Conservation (phyloP, 1,140 invertebrate genomes). For the Bilobella aurantiaca region DNA sequence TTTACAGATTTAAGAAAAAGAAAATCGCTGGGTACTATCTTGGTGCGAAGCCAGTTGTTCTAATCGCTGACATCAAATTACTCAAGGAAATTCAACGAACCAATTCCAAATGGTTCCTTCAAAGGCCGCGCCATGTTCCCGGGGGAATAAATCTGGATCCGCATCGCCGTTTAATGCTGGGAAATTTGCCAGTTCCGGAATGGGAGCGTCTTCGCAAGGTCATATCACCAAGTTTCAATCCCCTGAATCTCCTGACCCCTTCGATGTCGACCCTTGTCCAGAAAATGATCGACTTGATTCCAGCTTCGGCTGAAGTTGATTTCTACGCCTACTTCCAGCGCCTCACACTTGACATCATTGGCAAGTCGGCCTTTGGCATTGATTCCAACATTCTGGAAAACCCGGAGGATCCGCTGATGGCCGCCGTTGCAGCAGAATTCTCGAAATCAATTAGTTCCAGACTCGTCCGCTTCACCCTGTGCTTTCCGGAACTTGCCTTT, state of each 20-base stretch:
- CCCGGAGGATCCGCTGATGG: slow-evolving; percentile 10
- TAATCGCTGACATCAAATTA: slow-evolving; percentile 12
- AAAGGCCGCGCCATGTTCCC: slow-evolving; percentile 22
- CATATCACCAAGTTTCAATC: background rate
- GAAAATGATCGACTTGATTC: background rate
- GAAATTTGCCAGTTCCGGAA: slow-evolving; percentile 14
- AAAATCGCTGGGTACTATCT: slow-evolving; percentile 24
- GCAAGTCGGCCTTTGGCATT: slow-evolving; percentile 21
- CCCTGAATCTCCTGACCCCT: slow-evolving; percentile 7
- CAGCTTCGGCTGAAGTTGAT: background rate
- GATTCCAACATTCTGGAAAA: slow-evolving; percentile 19
- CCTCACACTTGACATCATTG: slow-evolving; percentile 23
- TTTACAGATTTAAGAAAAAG: slow-evolving; percentile 11
- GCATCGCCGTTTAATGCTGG: slow-evolving; percentile 20
- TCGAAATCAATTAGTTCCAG: slow-evolving; percentile 7
- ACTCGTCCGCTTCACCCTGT: slow-evolving; percentile 11
- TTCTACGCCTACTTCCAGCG: slow-evolving; percentile 17
- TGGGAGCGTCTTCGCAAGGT: slow-evolving; percentile 16
- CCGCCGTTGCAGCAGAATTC: slow-evolving; percentile 23
- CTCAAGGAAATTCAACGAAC: background rate
- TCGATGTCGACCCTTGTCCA: background rate
- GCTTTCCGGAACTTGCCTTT: slow-evolving; percentile 18
- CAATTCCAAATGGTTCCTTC: background rate
- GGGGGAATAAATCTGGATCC: slow-evolving; percentile 27
- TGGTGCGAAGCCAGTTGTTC: slow-evolving; percentile 23